Percentiles rank a stretch among this genome's conserved stretches.
phyloP scores from a whole-genome alignment of 2,888 invertebrate genomes.

The Dynastes maya region DNA sequence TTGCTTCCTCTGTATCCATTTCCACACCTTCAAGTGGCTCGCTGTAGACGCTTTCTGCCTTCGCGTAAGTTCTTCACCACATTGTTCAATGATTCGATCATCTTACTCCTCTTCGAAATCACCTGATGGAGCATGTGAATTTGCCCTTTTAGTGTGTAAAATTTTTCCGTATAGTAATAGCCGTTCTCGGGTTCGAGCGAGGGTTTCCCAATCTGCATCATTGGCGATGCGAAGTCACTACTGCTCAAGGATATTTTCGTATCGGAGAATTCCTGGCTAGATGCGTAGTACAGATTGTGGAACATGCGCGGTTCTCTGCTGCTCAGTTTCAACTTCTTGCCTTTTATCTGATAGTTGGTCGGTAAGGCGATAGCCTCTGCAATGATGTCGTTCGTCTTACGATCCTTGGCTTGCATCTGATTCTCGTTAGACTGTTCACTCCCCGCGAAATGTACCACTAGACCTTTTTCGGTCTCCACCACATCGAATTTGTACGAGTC shows the following conservation, averaged over 20 bases:
- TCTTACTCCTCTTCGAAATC: not conserved
- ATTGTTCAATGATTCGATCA: not conserved
- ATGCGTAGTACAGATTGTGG: not conserved
- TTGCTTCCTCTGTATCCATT: not conserved
- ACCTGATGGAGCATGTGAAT: not conserved
- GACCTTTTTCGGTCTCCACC: too few relatives aligned
- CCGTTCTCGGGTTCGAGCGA: not conserved
- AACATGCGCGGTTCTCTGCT: not conserved
- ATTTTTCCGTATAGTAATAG: constrained; percentile 6
- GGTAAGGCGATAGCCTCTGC: not conserved
- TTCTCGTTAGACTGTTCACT: too few relatives aligned
- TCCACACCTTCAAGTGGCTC: not conserved
- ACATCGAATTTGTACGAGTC: too few relatives aligned
- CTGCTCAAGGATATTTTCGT: not conserved
- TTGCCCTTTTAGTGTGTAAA: not conserved
- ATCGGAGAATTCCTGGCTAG: not conserved
- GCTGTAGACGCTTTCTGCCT: not conserved
- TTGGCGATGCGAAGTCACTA: too few relatives aligned
- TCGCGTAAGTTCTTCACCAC: not conserved
- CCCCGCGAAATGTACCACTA: too few relatives aligned
- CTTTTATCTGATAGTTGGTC: constrained; percentile 1
- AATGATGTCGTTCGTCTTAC: too few relatives aligned
- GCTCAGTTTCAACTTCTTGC: not conserved
- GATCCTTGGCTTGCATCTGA: too few relatives aligned
- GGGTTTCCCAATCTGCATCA: too few relatives aligned